Base-by-base conservation (phyloP, 2,888 invertebrate genomes). In the Limnephilus auricula region DNA sequence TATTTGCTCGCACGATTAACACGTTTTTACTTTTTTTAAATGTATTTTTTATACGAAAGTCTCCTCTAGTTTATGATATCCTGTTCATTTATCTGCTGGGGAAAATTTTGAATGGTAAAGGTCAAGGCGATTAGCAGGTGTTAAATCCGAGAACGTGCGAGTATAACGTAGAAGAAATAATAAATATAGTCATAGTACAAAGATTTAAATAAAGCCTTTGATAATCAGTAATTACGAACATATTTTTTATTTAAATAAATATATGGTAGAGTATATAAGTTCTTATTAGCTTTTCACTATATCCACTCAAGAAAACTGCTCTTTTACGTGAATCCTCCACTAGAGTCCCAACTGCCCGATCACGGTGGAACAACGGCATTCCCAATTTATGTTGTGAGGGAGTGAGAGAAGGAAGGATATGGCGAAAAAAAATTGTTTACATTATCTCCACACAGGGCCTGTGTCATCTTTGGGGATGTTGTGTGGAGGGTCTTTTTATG, bases 41-140 rank as follows among this genome's bases (percentile, higher is more conserved):
- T 80, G 80, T 80, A 31, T 80, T 80, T 80, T 80, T 80, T 80
- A 31, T 80, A 80, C 30, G 30, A 32, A 31, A 80, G 31, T 80
- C 31, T 80, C 31, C 31, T 32, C 80, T 13, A 30, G 80, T 85
- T 85, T 37, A 30, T 85, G n/a, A 40, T 85, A 85, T 85, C 84
- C 84, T 85, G 84, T 18, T 85, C 80, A 32, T 80, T 80, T 31
- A 80, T 25, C 50, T 65, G 50, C 25, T 18, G 50, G 25, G 50
- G 50, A 65, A 65, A 65, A 65, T 65, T 65, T 65, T 18, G 50
- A 65, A 65, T 65, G 25, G 50, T 6, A 18, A 65, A 65, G 50
- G 50, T 65, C 50, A 65, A 65, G 50, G 50, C 18, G 50, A 65
- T 65, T 65, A 65, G 25, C 50, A 65, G 50, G 50, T 65, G 50